Conservation (phyloP, 64 coral and sea anemone species). For the Dendronephthya gigantea region DNA sequence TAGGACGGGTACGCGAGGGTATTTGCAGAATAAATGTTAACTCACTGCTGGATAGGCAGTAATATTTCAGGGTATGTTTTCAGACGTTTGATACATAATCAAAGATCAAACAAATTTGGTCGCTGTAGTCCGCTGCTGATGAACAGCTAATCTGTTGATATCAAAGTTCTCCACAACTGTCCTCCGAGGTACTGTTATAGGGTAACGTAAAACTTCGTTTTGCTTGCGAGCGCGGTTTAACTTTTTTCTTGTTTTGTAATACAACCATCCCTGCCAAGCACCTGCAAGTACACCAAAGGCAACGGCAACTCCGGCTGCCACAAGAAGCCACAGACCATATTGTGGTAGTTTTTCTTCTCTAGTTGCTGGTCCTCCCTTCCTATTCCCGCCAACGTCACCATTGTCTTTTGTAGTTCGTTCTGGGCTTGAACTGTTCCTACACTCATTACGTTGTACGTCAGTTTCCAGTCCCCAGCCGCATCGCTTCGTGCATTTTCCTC, state of each 20-base stretch:
- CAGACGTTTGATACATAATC: no score
- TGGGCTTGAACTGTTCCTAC: neutral
- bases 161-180: neutral
- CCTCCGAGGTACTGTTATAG: neutral
- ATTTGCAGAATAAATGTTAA: no score
- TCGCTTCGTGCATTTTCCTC: slow-evolving; percentile 34
- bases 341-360: neutral
- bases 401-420: neutral
- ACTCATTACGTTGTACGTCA: neutral
- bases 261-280: slow-evolving; percentile 1
- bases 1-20: no score
- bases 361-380: no score
- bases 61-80: no score
- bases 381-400: no score
- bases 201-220: neutral
- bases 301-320: neutral
- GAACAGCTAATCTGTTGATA: no score
- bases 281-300: neutral
- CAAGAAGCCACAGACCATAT: neutral
- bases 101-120: no score
- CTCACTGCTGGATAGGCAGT: no score
- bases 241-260: slow-evolving; percentile 5
- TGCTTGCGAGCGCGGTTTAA: neutral
- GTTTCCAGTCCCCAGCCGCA: neutral
- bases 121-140: no score